Conservation (phyloP, 2,113 vertebrate genomes). For the Excalfactoria chinensis region DNA sequence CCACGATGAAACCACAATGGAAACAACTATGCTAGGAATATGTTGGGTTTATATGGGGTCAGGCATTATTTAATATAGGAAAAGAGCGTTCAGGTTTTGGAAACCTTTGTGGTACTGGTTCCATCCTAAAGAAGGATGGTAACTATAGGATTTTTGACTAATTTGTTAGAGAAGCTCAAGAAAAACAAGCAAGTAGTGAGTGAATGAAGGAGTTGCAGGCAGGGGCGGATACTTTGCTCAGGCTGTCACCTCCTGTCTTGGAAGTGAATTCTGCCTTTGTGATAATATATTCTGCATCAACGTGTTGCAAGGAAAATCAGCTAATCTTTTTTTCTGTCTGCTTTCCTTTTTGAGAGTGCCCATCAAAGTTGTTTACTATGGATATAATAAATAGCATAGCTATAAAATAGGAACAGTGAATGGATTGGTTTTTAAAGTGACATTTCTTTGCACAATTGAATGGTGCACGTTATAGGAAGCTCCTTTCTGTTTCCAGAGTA, state of each 20-base stretch:
- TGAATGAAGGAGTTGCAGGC: neutral
- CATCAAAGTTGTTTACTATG: neutral
- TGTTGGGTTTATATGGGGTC: neutral
- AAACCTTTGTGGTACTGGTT: neutral
- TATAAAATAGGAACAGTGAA: neutral
- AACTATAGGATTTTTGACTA: neutral
- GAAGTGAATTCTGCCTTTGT: neutral
- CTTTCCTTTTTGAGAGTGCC: neutral
- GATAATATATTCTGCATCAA: neutral
- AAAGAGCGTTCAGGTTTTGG: neutral
- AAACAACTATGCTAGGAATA: neutral
- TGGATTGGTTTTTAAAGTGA: neutral
- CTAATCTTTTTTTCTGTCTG: neutral
- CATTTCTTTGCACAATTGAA: neutral
- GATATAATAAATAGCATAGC: neutral
- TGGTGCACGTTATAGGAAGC: neutral
- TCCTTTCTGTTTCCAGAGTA: neutral
- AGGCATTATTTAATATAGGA: neutral
- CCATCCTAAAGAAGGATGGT: neutral
- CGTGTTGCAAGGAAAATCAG: neutral
- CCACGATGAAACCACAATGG: neutral
- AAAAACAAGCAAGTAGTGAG: neutral
- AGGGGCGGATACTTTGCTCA: neutral
- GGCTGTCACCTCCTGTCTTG: neutral
- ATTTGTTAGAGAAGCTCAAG: neutral